These are phyloP conservation scores for Hypothenemus hampei DNA, from an alignment of 1,140 invertebrate species.

Conservation along the genomic window DNA sequence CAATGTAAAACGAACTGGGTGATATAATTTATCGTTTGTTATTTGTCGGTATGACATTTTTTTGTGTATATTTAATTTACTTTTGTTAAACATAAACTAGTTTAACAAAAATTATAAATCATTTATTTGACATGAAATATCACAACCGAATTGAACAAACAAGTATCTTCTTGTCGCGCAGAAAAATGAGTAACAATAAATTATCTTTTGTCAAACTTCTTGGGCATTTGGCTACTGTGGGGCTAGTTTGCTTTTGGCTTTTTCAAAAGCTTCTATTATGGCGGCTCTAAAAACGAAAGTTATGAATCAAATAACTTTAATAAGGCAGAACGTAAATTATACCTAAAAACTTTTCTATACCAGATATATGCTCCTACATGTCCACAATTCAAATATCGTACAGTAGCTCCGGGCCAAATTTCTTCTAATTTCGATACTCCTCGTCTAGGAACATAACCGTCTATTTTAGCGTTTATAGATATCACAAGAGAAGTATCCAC, in stretches of 20 bases:
- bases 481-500: constrained; percentile 80
- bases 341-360: constrained; percentile 39
- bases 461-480: constrained; percentile 78
- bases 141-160: no score
- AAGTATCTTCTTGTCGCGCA: no score
- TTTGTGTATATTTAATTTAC: neutral
- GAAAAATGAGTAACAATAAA: no score
- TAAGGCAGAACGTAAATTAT: neutral
- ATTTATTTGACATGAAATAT: no score
- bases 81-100: neutral
- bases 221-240: no score
- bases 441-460: constrained; percentile 89
- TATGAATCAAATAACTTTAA: neutral
- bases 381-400: constrained; percentile 82
- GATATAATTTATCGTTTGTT: neutral
- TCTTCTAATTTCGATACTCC: constrained; percentile 75
- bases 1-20: neutral
- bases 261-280: constrained; percentile 59
- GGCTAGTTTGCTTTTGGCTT: constrained; percentile 55
- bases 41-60: neutral
- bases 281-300: constrained; percentile 51
- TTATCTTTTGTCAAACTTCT: no score
- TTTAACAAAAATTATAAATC: no score
- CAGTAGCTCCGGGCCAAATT: constrained; percentile 87
- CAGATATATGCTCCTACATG: constrained; percentile 84